Base-by-base conservation (phyloP, 2,888 invertebrate species). In the Drosophila austrosaltans region DNA sequence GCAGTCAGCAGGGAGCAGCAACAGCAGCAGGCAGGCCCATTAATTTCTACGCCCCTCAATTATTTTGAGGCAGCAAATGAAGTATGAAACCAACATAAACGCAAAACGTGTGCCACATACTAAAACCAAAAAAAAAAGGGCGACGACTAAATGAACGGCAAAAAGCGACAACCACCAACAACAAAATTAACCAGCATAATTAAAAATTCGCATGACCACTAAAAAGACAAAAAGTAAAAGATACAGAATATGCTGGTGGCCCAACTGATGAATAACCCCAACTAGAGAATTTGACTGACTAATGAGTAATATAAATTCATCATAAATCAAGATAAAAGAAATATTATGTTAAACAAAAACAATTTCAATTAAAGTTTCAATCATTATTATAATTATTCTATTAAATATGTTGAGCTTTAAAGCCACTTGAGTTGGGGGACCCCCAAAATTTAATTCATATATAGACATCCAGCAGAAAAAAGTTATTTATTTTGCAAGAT, bases 31-130 rank as follows among this genome's bases (percentile, higher is more conserved):
- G 64, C 66, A 58, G 69, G 69, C 76, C 76, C 82, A 74, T 78
- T 82, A 82, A 82, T 78, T 84, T 79, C 71, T 60, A 72, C 87
- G 79, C 88, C 83, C 81, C 81, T 79, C 86, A 79, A 88, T 88
- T 86, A 82, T 74, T 81, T 67, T 57, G 70, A 69, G 68, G 69
- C 84, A 53, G 77, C 75, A 82, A 82, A 85, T 82, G 86, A 77
- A 77, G 85, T 82, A 82, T 73, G 74, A 87, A 75, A 75, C 48
- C 57, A 72, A 71, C 73, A 78, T 89, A 74, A 84, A 74, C 72
- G 75, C 62, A 70, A 87, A 82, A 86, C 89, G 86, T 86, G 86
- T 76, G 76, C 69, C 76, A 76, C 86, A 87, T 86, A 86, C 79
- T 63, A 79, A 89, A 65, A 72, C 22, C 40, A 32, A 1, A 32